Evolutionary conservation across 2,888 invertebrate genomes (phyloP).

Genomic region (Aplocera efformata): DNA sequence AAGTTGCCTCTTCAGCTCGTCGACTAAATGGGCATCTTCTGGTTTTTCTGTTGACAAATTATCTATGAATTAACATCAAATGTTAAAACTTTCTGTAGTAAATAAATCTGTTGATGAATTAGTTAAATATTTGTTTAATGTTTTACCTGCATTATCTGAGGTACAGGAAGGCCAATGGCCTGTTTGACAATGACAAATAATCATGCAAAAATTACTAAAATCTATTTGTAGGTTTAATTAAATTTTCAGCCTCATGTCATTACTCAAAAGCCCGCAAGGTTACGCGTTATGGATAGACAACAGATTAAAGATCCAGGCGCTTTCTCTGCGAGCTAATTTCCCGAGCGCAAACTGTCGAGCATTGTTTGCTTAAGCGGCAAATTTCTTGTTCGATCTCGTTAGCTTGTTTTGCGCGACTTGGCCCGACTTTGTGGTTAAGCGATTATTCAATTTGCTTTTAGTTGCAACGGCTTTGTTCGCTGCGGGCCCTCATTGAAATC

Average conservation of each 20-base stretch:
- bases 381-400: slow-evolving; percentile 25
- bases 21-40: slow-evolving; percentile 78
- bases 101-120: no score
- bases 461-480: slow-evolving; percentile 4
- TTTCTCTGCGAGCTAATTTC: slow-evolving; percentile 25
- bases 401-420: slow-evolving; percentile 8
- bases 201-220: slow-evolving; percentile 7
- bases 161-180: no score
- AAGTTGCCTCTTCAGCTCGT: slow-evolving; percentile 94
- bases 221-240: slow-evolving; percentile 20
- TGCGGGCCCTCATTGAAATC: background rate
- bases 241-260: slow-evolving; percentile 20
- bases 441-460: slow-evolving; percentile 12
- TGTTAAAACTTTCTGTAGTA: no score
- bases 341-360: slow-evolving; percentile 22
- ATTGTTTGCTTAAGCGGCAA: slow-evolving; percentile 40
- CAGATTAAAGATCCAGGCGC: slow-evolving; percentile 20
- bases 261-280: slow-evolving; percentile 21
- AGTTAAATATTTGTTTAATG: no score
- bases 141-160: no score
- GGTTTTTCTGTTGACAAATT: slow-evolving; percentile 53
- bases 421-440: slow-evolving; percentile 1
- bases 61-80: no score
- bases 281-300: slow-evolving; percentile 19
- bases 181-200: background rate